These are phyloP conservation scores for Hipparchia semele DNA, from an alignment of 2,888 invertebrate species.

Conservation along the genomic window DNA sequence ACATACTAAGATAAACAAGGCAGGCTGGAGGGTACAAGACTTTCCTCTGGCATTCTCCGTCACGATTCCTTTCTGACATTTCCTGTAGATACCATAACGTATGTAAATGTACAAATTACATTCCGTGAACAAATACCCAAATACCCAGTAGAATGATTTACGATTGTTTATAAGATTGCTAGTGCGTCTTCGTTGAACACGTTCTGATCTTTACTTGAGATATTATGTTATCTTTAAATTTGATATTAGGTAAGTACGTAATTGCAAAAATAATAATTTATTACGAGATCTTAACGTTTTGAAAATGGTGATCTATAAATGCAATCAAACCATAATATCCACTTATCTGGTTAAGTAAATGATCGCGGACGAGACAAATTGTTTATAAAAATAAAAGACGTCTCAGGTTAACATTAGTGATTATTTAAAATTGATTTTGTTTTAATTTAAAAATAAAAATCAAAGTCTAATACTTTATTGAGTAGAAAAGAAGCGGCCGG, in stretches of 20 bases:
- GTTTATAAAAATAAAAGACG: too few relatives aligned
- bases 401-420: too few relatives aligned
- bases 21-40: constrained; percentile 32
- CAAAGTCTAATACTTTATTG: neutral
- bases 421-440: too few relatives aligned
- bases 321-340: neutral
- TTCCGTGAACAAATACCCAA: constrained; percentile 31
- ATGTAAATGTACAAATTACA: constrained; percentile 38
- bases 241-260: neutral
- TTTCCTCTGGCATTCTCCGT: constrained; percentile 29
- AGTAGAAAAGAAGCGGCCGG: constrained; percentile 57
- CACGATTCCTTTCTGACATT: constrained; percentile 28
- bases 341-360: too few relatives aligned
- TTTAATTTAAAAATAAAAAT: neutral
- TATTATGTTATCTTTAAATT: neutral
- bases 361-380: too few relatives aligned
- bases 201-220: neutral
- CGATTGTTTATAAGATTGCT: constrained; percentile 21
- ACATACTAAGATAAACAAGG: constrained; percentile 47
- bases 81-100: constrained; percentile 27
- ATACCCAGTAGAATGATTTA: constrained; percentile 22
- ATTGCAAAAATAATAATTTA: neutral
- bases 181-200: neutral
- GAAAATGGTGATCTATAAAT: neutral
- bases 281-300: too few relatives aligned